A percentile compares a stretch with the other conserved stretches of the same genome.
phyloP scores from a whole-genome alignment of 2,888 invertebrate species.

The Thalpophila matura region DNA sequence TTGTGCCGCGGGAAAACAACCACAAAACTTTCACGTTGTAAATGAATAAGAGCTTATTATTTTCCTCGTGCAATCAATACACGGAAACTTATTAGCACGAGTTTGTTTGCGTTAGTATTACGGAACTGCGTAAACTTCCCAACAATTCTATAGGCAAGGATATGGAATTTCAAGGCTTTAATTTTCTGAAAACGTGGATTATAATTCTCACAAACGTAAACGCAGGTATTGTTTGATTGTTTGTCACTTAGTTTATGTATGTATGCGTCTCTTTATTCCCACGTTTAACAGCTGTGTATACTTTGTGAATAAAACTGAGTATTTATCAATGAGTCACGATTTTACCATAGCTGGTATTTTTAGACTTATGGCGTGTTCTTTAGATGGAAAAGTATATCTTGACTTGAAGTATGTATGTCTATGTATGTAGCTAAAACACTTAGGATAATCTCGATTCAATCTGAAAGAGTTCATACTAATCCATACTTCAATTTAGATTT shows the following conservation, averaged over 20 bases:
- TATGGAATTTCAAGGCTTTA: slow-evolving; percentile 39
- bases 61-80: neutral
- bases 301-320: slow-evolving; percentile 34
- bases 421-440: neutral
- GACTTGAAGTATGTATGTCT: neutral
- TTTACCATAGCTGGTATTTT: neutral
- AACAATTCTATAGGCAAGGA: slow-evolving; percentile 24
- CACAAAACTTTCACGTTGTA: too few relatives aligned
- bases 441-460: too few relatives aligned
- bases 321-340: slow-evolving; percentile 31
- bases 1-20: too few relatives aligned
- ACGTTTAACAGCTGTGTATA: slow-evolving; percentile 58
- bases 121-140: neutral
- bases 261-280: slow-evolving; percentile 53
- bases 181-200: slow-evolving; percentile 40
- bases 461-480: too few relatives aligned
- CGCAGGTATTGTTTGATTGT: slow-evolving; percentile 57
- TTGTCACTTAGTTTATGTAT: slow-evolving; percentile 58
- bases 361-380: neutral
- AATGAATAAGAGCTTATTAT: neutral
- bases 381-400: neutral
- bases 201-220: slow-evolving; percentile 43
- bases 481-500: too few relatives aligned
- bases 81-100: neutral
- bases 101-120: neutral